Percentiles rank a stretch among this genome's conserved stretches.
phyloP scores from a whole-genome alignment of 2,888 invertebrate species.

The Drosophila nigricruria region DNA sequence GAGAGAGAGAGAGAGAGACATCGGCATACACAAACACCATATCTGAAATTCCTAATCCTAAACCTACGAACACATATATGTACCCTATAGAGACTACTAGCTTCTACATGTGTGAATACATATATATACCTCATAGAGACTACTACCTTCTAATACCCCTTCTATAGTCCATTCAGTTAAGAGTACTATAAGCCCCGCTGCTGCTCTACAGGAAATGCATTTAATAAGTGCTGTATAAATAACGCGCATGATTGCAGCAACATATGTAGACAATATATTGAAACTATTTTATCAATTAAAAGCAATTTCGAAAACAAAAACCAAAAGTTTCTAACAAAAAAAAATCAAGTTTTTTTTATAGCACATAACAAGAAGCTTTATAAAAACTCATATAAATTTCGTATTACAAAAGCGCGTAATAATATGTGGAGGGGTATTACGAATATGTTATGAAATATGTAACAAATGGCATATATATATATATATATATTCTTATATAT shows the following conservation, averaged over 20 bases:
- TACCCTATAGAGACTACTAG: too few relatives aligned
- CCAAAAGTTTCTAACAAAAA: slow-evolving; percentile 26
- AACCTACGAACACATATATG: too few relatives aligned
- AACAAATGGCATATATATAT: background rate
- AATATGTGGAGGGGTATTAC: background rate
- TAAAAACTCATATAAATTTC: slow-evolving; percentile 33
- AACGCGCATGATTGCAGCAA: slow-evolving; percentile 4
- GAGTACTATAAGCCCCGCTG: background rate
- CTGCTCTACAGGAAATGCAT: background rate
- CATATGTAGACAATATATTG: slow-evolving; percentile 46
- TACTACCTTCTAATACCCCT: background rate
- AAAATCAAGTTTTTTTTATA: slow-evolving; percentile 9
- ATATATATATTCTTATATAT: background rate
- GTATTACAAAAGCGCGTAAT: slow-evolving; percentile 12
- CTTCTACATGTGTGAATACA: too few relatives aligned
- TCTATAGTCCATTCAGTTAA: background rate
- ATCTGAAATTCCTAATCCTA: too few relatives aligned
- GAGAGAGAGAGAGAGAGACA: background rate
- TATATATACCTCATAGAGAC: background rate
- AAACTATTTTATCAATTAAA: slow-evolving; percentile 74
- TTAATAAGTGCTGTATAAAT: slow-evolving; percentile 11
- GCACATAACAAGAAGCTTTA: slow-evolving; percentile 17
- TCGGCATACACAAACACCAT: too few relatives aligned
- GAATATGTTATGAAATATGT: background rate
- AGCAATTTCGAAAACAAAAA: slow-evolving; percentile 51